Conservation (phyloP, 2,113 vertebrate genomes). For the Mirounga angustirostris region DNA sequence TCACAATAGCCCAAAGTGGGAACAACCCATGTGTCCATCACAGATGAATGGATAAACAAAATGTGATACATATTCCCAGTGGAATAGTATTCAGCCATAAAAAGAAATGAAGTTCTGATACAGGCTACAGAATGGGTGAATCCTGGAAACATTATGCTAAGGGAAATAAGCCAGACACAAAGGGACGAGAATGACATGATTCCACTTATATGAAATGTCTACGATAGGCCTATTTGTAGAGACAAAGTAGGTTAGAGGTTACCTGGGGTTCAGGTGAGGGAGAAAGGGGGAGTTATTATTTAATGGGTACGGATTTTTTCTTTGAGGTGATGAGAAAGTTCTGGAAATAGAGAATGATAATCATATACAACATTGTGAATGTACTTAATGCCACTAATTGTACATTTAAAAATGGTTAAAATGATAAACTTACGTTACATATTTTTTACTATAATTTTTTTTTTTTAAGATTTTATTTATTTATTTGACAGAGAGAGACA, state of each 20-base stretch:
- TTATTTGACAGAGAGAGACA: no score
- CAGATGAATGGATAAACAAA: neutral
- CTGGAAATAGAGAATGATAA: neutral
- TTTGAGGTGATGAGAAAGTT: neutral
- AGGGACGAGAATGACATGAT: neutral
- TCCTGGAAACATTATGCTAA: neutral
- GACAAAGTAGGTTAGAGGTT: neutral
- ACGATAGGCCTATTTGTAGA: neutral
- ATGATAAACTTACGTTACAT: neutral
- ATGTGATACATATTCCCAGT: neutral
- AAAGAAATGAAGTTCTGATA: neutral
- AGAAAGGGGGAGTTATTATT: neutral
- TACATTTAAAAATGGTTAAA: neutral
- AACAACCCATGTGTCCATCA: neutral
- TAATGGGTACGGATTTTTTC: neutral
- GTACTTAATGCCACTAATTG: neutral
- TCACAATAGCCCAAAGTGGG: neutral
- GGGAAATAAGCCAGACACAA: neutral
- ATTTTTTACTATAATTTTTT: neutral
- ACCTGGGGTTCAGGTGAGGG: neutral
- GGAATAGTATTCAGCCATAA: neutral
- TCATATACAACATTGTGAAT: neutral
- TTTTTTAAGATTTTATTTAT: neutral
- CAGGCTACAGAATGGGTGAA: neutral
- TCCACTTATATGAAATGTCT: neutral